Conservation (phyloP, 2,797 vertebrate species). For the Hybognathus amarus region DNA sequence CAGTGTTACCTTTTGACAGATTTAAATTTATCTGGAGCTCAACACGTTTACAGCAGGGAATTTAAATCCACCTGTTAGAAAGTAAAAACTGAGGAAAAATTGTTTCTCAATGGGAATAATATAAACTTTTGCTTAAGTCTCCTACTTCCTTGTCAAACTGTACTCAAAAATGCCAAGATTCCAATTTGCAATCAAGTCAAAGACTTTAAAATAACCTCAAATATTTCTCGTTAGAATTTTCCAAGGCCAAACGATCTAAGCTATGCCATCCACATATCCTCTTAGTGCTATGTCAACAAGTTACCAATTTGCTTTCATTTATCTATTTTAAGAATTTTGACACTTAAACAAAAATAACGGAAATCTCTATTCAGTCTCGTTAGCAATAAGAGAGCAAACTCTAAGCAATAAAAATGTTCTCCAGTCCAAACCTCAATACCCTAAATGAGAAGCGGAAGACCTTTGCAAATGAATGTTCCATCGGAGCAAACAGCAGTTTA, state of each 20-base stretch:
- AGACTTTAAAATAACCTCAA: background rate
- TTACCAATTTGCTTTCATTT: background rate
- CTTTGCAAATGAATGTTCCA: constrained; percentile 64
- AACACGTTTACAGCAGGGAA: background rate
- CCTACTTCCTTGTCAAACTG: background rate
- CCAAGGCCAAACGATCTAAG: constrained; percentile 1
- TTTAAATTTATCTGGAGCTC: background rate
- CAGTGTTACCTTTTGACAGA: background rate
- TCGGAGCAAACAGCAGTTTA: constrained; percentile 65
- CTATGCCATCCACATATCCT: background rate
- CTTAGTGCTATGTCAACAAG: background rate
- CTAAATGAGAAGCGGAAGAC: constrained; percentile 61
- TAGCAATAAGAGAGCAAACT: constrained; percentile 5
- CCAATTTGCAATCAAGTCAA: background rate
- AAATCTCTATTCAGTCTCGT: background rate
- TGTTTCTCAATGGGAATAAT: background rate
- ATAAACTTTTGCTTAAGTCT: background rate
- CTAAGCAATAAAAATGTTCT: background rate
- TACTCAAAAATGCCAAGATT: background rate
- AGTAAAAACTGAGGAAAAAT: background rate
- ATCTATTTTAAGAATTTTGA: background rate
- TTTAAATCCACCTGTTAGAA: background rate
- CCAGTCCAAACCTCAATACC: background rate
- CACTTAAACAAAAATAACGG: background rate
- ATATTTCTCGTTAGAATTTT: constrained; percentile 1